phyloP scores from a whole-genome alignment of 2,113 vertebrate species.

The Hemiprocne comata region DNA sequence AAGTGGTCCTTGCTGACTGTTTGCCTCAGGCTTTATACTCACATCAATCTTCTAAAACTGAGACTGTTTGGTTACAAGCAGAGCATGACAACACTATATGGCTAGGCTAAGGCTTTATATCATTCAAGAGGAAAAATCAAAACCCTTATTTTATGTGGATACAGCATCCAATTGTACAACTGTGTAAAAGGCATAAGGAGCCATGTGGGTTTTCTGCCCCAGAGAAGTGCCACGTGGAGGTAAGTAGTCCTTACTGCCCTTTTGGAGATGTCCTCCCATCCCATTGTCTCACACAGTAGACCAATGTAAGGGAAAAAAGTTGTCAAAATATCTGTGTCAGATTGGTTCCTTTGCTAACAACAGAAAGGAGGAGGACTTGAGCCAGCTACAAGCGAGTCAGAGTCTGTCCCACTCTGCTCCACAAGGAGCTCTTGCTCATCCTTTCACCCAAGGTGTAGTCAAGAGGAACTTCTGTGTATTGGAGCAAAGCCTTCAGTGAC shows the following conservation, averaged over 20 bases:
- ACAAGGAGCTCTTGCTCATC: background rate
- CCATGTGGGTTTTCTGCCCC: background rate
- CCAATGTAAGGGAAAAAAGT: background rate
- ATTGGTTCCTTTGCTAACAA: background rate
- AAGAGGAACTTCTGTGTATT: background rate
- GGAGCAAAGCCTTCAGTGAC: background rate
- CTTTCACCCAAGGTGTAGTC: background rate
- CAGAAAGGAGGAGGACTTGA: background rate
- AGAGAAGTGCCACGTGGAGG: background rate
- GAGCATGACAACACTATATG: background rate
- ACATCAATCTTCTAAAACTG: background rate
- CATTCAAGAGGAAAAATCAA: background rate
- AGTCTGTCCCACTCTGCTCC: background rate
- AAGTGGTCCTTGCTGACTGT: background rate
- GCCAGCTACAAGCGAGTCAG: slow-evolving; percentile 4
- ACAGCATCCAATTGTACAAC: background rate
- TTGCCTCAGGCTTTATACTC: background rate
- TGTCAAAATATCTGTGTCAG: background rate
- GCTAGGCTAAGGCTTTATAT: background rate
- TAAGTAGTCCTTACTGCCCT: background rate
- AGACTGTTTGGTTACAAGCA: background rate
- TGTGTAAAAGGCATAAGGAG: background rate
- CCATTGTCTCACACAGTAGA: background rate
- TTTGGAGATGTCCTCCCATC: background rate
- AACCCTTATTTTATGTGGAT: background rate